These are phyloP conservation scores for Bellardia pandia DNA, from an alignment of 2,888 invertebrate genomes.

Conservation along the genomic window DNA sequence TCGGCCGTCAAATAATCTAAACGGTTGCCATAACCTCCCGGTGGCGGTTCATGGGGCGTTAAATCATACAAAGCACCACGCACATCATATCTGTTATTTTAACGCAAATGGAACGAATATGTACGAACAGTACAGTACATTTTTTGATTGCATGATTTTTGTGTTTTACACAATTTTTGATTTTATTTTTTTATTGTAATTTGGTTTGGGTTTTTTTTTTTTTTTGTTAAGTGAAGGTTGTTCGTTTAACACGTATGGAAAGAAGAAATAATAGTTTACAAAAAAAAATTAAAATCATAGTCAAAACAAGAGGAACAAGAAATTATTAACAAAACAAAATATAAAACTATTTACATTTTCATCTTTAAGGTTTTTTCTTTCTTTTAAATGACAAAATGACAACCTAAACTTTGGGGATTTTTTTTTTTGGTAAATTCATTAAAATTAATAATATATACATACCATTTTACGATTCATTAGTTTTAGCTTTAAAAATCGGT, in stretches of 20 bases:
- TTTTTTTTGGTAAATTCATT: conserved; percentile 17
- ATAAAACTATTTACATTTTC: conserved; percentile 18
- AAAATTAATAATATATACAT: conserved; percentile 44
- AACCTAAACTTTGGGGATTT: conserved; percentile 26
- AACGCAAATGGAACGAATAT: neutral
- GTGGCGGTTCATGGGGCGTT: conserved; percentile 90
- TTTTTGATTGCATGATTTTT: conserved; percentile 34
- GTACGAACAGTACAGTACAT: neutral
- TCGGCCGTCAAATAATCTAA: conserved; percentile 88
- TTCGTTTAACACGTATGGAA: conserved; percentile 71
- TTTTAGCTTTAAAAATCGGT: conserved; percentile 39
- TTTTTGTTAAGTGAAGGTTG: conserved; percentile 47
- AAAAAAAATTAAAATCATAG: conserved; percentile 73
- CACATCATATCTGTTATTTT: conserved; percentile 92
- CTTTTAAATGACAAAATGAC: neutral
- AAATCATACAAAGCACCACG: conserved; percentile 96
- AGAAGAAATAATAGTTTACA: conserved; percentile 73
- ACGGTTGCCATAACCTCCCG: conserved; percentile 88
- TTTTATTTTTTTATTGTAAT: conserved; percentile 32
- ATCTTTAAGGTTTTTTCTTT: neutral
- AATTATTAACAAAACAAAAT: conserved; percentile 32
- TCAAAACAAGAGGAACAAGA: conserved; percentile 44
- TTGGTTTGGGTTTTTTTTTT: conserved; percentile 26
- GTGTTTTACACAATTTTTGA: conserved; percentile 35
- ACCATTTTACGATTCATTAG: conserved; percentile 49